Evolutionary conservation across 2,888 invertebrate species (phyloP), one percentile per base, ranked within the genome.

Genomic region (Lepidocyrtinus sp.): DNA sequence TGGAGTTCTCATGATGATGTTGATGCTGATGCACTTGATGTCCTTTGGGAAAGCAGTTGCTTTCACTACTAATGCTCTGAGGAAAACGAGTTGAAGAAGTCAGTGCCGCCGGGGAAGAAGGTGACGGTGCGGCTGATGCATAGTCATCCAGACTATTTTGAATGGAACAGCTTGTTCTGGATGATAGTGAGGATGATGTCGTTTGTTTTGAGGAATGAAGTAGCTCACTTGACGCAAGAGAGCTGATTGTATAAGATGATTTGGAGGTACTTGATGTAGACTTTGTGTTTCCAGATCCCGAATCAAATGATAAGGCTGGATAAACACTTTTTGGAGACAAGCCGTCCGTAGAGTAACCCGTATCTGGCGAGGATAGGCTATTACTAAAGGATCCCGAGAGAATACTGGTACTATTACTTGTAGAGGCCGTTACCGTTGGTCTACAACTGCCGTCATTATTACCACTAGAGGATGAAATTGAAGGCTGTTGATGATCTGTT

Each of bases 281-380:
- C 26, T 50, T 50, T 9, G 83, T 81, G 61, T 84, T 84, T 55
- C 83, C 84, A 15, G 84, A 83, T 7, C 50, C 50, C 15, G 83
- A 83, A 65, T 85, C 83, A 70, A 86, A 86, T 59, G 84, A 84
- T 67, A 86, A 76, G 19, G 85, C 84, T 59, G 87, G 86, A 64
- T 85, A 85, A 61, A 83, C 85, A 78, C 83, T 86, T 83, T 87
- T 85, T 19, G 86, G 87, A 7, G 86, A 87, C 74, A 85, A 86
- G 24, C 87, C 87, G 77, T 87, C 87, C 26, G 87, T 87, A 9
- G 85, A 86, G 67, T 87, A 87, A 55, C 87, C 87, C 12, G 87
- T 87, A 74, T 87, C 87, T 15, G 87, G 87, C 17, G 86, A 86
- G 36, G 85, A 85, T 1, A 86, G 82, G 73, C 84, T 86, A 72